These are phyloP conservation scores for Muscicapa striata DNA, from an alignment of 2,797 vertebrate genomes.

Conservation along the genomic window DNA sequence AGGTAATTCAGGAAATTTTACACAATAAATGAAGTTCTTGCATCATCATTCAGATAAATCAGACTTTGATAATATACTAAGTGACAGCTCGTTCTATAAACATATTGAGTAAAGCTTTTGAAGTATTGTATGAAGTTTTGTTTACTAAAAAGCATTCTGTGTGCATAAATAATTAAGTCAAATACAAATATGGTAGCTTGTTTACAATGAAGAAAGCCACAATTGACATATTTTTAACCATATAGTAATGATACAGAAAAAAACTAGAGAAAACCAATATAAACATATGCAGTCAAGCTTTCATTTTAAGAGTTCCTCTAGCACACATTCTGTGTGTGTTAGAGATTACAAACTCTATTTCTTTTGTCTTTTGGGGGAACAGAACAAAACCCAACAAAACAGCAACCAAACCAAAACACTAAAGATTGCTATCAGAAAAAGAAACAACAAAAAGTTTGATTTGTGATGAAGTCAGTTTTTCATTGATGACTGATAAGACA, in stretches of 20 bases:
- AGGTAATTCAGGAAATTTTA: not conserved
- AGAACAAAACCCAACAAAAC: not conserved
- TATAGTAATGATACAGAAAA: not conserved
- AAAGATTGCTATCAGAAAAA: not conserved
- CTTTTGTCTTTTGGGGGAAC: not conserved
- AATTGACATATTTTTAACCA: not conserved
- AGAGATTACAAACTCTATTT: not conserved
- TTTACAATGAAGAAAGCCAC: not conserved
- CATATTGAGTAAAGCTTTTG: accelerated
- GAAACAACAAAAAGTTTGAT: not conserved
- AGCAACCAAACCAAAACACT: not conserved
- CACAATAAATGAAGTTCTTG: not conserved
- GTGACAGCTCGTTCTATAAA: not conserved
- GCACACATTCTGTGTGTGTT: not conserved
- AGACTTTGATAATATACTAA: not conserved
- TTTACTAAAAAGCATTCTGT: not conserved
- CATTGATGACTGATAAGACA: not conserved
- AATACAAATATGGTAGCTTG: not conserved
- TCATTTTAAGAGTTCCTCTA: not conserved
- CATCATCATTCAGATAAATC: not conserved
- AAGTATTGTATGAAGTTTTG: not conserved
- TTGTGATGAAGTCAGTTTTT: not conserved
- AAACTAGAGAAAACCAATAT: not conserved
- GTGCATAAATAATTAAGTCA: not conserved
- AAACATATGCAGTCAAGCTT: not conserved